phyloP scores from a whole-genome alignment of 2,797 vertebrate genomes.

The Potorous gilbertii region DNA sequence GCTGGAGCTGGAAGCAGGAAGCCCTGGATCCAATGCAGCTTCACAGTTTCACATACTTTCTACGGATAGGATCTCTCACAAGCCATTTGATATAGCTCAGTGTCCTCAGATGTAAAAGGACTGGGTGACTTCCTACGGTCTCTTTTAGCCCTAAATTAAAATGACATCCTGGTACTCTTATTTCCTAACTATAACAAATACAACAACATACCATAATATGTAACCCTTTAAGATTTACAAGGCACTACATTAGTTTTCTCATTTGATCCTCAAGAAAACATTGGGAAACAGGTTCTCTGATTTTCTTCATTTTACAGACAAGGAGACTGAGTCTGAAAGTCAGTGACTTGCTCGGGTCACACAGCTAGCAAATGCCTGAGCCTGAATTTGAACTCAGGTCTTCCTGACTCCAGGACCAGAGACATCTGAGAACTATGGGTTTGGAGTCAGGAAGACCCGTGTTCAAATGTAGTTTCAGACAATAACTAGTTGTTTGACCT shows the following conservation, averaged over 20 bases:
- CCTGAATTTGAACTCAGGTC: background rate
- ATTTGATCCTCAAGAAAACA: background rate
- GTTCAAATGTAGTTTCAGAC: background rate
- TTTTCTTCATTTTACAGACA: background rate
- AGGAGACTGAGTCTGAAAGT: background rate
- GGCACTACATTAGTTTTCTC: background rate
- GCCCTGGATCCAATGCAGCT: no score
- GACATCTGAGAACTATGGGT: background rate
- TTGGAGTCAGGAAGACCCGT: background rate
- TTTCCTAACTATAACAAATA: no score
- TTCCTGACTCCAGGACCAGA: background rate
- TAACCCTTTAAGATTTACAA: background rate
- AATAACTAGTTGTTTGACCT: background rate
- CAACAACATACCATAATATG: background rate
- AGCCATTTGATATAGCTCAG: background rate
- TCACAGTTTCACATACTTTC: no score
- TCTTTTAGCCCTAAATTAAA: no score
- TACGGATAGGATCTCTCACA: no score
- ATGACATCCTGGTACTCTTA: no score
- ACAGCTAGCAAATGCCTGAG: background rate
- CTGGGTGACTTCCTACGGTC: background rate
- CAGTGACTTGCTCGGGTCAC: background rate
- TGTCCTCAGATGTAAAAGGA: background rate
- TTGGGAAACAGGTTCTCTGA: background rate
- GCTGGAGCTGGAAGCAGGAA: no score